Evolutionary conservation across 1,140 invertebrate genomes (phyloP), one percentile per base, ranked within the genome.

Genomic region (Sycophaga agraensis): DNA sequence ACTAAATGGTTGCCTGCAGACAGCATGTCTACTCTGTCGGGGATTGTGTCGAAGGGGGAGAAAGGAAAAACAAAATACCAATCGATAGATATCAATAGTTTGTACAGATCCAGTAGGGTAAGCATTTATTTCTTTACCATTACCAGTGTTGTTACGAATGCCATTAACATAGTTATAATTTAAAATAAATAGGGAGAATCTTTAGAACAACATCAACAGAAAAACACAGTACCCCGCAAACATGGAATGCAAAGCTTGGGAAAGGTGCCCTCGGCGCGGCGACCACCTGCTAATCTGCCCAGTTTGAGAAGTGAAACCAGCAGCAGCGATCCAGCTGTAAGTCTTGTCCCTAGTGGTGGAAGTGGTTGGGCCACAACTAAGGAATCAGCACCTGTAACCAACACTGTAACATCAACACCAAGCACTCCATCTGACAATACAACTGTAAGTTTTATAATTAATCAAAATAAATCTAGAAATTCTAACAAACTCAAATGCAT

Each of bases 211-310:
- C 89, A 90, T 73, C 89, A 89, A 78, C 89, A 91, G 73, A 93
- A 92, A 84, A 93, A 89, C 83, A 88, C 91, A 86, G 84, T 89
- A 84, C 87, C 87, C 74, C 89, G 91, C 80, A 96, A 96, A 91
- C 93, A 97, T 96, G 95, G 95, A 87, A 93, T 97, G 88, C 94
- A 97, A 91, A 93, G 88, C 84, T 88, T 98, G 88, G 94, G 95
- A 84, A 97, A 97, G 90, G 93, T 97, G 82, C 93, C 92, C 79
- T 92, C 89, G 81, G 90, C 92, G 80, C 89, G 95, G 82, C 90
- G 95, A 81, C 92, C 94, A 83, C 96, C 96, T 82, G 94, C 93
- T 77, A 96, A 97, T 88, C 85, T 97, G 84, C 95, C 96, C 80
- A 97, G 94, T 88, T 84, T 97, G 82, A 97, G 96, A 87, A 95